Evolutionary conservation across 2,797 vertebrate species (phyloP).

Genomic region (Fistularia tabacaria): DNA sequence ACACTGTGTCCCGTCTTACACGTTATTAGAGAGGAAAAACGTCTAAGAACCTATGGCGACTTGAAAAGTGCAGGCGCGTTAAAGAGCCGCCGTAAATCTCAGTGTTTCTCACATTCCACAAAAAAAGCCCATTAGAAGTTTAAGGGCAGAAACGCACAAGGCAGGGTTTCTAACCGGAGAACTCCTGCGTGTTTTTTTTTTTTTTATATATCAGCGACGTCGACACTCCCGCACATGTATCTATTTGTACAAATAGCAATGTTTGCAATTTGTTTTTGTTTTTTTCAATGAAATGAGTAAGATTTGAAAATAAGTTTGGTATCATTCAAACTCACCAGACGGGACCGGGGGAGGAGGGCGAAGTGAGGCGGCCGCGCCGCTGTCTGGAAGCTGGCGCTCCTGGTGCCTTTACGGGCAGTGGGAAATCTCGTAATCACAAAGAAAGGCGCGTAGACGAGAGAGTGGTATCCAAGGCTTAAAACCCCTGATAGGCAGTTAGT

Average conservation of each 20-base stretch:
- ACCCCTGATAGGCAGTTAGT: too few relatives aligned
- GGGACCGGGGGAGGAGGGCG: slow-evolving; percentile 19
- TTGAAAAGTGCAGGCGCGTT: not conserved
- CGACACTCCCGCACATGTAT: too few relatives aligned
- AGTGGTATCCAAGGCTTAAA: too few relatives aligned
- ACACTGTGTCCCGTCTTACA: slow-evolving; percentile 31
- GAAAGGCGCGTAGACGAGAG: too few relatives aligned
- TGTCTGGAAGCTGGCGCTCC: slow-evolving; percentile 24
- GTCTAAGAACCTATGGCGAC: not conserved
- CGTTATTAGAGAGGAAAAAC: not conserved
- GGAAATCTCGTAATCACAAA: slow-evolving; percentile 5
- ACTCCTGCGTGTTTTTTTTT: not conserved
- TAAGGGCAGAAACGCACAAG: too few relatives aligned
- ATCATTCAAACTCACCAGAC: slow-evolving; percentile 57
- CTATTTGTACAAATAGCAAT: too few relatives aligned
- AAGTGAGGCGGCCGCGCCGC: slow-evolving; percentile 48
- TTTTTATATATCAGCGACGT: too few relatives aligned
- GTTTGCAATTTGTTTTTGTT: too few relatives aligned
- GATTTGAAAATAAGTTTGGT: not conserved
- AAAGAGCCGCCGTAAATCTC: too few relatives aligned
- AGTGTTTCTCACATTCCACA: too few relatives aligned
- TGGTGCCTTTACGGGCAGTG: slow-evolving; percentile 25
- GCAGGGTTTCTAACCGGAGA: not conserved
- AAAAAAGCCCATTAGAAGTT: too few relatives aligned
- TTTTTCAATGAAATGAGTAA: not conserved